Evolutionary conservation across 2,113 vertebrate genomes (phyloP), one percentile per base, ranked within the genome.

Genomic region (Bostrychus sinensis): DNA sequence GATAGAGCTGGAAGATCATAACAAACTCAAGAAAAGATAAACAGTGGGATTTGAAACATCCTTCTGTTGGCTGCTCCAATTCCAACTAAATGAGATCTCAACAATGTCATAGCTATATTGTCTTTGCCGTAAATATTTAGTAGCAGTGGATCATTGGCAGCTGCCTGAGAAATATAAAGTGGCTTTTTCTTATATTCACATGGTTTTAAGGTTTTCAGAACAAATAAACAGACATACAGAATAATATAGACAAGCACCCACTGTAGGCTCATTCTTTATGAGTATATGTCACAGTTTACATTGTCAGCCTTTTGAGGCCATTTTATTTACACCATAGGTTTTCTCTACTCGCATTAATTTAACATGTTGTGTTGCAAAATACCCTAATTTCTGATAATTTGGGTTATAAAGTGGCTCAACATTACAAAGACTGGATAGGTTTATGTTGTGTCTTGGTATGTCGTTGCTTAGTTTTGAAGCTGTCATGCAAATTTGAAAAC

Each of bases 1-100:
- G 78, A 75, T 74, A 74, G 66, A 80, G 61, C 71, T 72, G 66
- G 50, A 0, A n/a, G 73, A 68, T 77, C 73, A 84, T 83, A 89
- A 88, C 86, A 86, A 83, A 78, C 60, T 66, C 61, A 64, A 69
- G 46, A 37, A 72, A 71, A 71, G 69, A 83, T 88, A 88, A 87
- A 88, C 86, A 86, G 65, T 45, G 55, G 63, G 71, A 62, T 86
- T 78, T 83, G 81, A 62, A 79, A 66, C 37, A 51, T 48, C 66
- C 66, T 75, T 79, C 77, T 82, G 69, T 70, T 71, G 60, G 61
- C 58, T 48, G 59, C 66, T 76, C 38, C 32, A 50, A 36, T 57
- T 70, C 26, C 36, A 63, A 66, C 78, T 41, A 42, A 62, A 70
- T 28, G 38, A 25, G 53, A 71, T 42, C 3, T 43, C 45, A 50